Conservation (phyloP, 2,797 vertebrate genomes). For the Parauchenoglanis ngamensis region DNA sequence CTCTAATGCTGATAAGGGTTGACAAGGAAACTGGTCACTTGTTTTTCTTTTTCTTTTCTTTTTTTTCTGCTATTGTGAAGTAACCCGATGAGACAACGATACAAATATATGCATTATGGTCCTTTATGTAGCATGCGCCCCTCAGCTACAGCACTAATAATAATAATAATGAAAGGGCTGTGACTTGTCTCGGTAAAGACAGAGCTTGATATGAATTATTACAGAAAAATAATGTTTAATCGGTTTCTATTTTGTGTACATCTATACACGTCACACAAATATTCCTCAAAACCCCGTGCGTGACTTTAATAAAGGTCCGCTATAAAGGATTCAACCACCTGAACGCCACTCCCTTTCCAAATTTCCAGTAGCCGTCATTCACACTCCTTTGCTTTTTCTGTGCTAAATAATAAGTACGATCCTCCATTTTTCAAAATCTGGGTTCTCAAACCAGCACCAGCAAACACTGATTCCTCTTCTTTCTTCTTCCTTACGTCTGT, state of each 20-base stretch:
- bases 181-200: slow-evolving; percentile 70
- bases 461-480: no score
- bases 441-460: no score
- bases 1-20: slow-evolving; percentile 83
- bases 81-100: slow-evolving; percentile 72
- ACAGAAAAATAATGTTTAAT: slow-evolving; percentile 78
- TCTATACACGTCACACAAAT: slow-evolving; percentile 29
- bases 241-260: slow-evolving; percentile 73
- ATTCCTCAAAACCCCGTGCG: slow-evolving; percentile 63
- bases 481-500: no score
- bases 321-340: no score
- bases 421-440: no score
- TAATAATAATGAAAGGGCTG: slow-evolving; percentile 49
- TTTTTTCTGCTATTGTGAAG: slow-evolving; percentile 58
- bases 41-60: slow-evolving; percentile 50
- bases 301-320: slow-evolving; percentile 28
- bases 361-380: no score
- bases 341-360: no score
- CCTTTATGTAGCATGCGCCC: slow-evolving; percentile 51
- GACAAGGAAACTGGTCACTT: slow-evolving; percentile 81
- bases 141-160: slow-evolving; percentile 38
- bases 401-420: no score
- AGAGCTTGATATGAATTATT: slow-evolving; percentile 78
- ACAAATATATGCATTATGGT: slow-evolving; percentile 68
- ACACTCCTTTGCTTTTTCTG: no score